Evolutionary conservation across 2,113 vertebrate species (phyloP), one percentile per base, ranked within the genome.

Genomic region (Sturnus vulgaris): DNA sequence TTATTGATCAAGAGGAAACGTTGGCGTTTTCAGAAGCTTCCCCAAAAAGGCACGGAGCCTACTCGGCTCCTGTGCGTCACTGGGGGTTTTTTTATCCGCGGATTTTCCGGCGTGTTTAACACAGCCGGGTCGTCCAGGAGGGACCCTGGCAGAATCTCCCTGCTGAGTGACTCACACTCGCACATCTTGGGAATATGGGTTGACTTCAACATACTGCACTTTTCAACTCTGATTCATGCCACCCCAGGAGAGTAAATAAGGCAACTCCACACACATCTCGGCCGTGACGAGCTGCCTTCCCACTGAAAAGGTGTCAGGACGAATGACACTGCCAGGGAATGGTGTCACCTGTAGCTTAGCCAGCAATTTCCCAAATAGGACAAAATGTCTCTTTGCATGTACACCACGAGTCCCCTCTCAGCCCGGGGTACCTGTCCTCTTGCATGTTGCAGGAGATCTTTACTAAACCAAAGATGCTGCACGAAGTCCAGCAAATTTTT

Each of bases 151-250:
- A 95, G 96, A 90, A 94, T 95, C 94, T 95, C 92, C 93, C 94
- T 6, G 27, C 63, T 25, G 86, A 65, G 92, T 97, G 97, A 97
- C 75, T 97, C 96, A 96, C 31, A 1, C 90, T 95, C 40, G 2
- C 82, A 73, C 92, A 91, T 76, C 76, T 64, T 92, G 92, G 93
- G 82, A 94, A 93, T 81, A 44, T 7, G 28, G 94, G 93, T 92
- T 96, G 94, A 53, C 94, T 97, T 82, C 92, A 91, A 39, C 93
- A 94, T 39, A 77, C 90, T 93, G 94, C 93, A 96, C 94, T 97
- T 95, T 93, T 96, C 94, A 96, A 93, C 96, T 96, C 92, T 97
- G 97, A 97, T 94, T 97, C 96, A 96, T 84, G 86, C 94, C 90
- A 91, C 89, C 93, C 80, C 39, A 25, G 68, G 73, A 95, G 95